A percentile compares a stretch with the other conserved stretches of the same genome.
Evolutionary conservation across 2,888 invertebrate species (phyloP).

Genomic region (Lasioglossum figueresi): DNA sequence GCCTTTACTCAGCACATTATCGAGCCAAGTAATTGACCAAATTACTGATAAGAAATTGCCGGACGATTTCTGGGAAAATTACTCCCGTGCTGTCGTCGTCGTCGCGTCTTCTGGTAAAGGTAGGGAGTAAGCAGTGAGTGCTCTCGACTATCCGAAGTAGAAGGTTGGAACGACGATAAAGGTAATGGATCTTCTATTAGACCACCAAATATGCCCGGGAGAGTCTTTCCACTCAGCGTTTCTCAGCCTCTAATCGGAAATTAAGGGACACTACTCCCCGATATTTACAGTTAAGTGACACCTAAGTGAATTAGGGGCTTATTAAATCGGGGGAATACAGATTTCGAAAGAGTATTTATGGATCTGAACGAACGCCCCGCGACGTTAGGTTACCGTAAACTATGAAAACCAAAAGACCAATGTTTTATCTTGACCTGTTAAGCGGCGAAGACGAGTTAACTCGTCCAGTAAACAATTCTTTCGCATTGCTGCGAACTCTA

Average conservation of each 20-base stretch:
- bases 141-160: slow-evolving; percentile 41
- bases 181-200: slow-evolving; percentile 80
- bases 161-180: slow-evolving; percentile 75
- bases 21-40: slow-evolving; percentile 73
- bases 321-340: slow-evolving; percentile 45
- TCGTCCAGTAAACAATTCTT: background rate
- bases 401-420: background rate
- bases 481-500: background rate
- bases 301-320: slow-evolving; percentile 54
- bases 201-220: slow-evolving; percentile 41
- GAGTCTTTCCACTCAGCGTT: slow-evolving; percentile 40
- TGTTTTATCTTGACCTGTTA: background rate
- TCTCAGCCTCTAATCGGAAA: slow-evolving; percentile 35
- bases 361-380: background rate
- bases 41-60: slow-evolving; percentile 73
- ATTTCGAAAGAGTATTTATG: slow-evolving; percentile 42
- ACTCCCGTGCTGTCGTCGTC: slow-evolving; percentile 40
- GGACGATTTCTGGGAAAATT: slow-evolving; percentile 61
- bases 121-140: slow-evolving; percentile 53
- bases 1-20: slow-evolving; percentile 67
- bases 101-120: slow-evolving; percentile 4
- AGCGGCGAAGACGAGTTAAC: background rate
- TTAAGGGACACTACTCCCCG: slow-evolving; percentile 36
- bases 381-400: background rate
- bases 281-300: slow-evolving; percentile 50